Percentiles rank a stretch among this genome's conserved stretches.
Conservation (phyloP, 2,113 vertebrate species). For the Notechis scutatus region DNA sequence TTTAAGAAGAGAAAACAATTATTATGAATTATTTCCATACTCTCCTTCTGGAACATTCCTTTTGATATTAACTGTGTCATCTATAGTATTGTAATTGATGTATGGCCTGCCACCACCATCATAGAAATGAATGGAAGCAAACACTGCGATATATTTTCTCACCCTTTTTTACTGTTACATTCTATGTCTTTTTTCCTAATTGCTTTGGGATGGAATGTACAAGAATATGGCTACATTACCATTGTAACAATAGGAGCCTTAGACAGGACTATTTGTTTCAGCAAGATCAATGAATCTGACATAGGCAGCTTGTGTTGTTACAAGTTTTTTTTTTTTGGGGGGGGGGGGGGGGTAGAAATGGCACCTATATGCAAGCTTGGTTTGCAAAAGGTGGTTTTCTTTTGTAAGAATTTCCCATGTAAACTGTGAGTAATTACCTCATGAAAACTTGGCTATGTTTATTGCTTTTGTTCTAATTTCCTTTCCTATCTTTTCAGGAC, state of each 20-base stretch:
- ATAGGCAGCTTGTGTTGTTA: background rate
- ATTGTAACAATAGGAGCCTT: too few species aligned
- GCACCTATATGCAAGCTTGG: accelerated
- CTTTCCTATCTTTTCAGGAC: background rate
- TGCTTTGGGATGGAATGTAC: background rate
- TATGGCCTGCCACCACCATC: background rate
- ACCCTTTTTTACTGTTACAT: background rate
- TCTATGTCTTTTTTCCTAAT: background rate
- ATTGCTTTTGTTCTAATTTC: background rate
- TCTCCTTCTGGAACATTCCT: background rate
- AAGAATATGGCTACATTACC: background rate
- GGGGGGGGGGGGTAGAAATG: background rate
- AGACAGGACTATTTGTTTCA: background rate
- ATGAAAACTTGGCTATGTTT: background rate
- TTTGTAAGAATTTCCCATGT: accelerated
- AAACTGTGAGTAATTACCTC: background rate
- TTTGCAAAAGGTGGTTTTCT: background rate
- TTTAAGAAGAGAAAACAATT: background rate
- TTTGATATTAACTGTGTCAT: background rate
- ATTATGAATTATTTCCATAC: background rate
- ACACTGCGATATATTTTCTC: background rate
- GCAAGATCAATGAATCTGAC: background rate
- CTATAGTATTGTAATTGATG: background rate
- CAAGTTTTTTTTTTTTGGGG: accelerated
- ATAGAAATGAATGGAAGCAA: background rate